phyloP scores from a whole-genome alignment of 2,888 invertebrate species.

The Hofmannophila pseudospretella region DNA sequence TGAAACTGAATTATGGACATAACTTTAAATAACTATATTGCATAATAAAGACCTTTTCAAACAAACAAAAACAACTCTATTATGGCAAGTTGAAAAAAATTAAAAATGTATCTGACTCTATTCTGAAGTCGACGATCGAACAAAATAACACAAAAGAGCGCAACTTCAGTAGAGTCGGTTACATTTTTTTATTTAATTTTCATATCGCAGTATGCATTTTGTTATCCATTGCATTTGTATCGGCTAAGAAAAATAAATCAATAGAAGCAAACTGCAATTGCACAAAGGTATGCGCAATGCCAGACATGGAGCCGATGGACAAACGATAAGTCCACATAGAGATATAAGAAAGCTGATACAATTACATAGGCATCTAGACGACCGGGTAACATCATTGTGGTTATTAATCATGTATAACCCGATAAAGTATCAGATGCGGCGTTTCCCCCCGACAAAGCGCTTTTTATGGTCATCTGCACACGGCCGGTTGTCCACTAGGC shows the following conservation, averaged over 20 bases:
- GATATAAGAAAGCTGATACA: conserved; percentile 54
- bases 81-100: no score
- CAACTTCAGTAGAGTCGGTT: no score
- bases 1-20: no score
- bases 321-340: conserved; percentile 16
- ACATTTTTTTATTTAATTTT: no score
- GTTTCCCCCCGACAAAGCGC: conserved; percentile 11
- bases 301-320: conserved; percentile 9
- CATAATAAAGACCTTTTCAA: no score
- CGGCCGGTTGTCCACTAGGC: conserved; percentile 24
- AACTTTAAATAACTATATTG: no score
- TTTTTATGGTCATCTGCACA: conserved; percentile 13
- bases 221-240: no score
- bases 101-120: no score
- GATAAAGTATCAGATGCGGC: conserved; percentile 32
- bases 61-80: no score
- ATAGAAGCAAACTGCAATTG: neutral
- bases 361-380: conserved; percentile 59
- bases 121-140: no score
- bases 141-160: no score
- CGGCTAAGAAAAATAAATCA: conserved; percentile 1
- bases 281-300: conserved; percentile 1
- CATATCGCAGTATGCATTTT: no score
- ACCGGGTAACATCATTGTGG: conserved; percentile 52
- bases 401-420: conserved; percentile 49